Percentiles rank a stretch among this genome's conserved stretches.
Conservation (phyloP, 2,797 vertebrate genomes). For the Spinus olivaceus region DNA sequence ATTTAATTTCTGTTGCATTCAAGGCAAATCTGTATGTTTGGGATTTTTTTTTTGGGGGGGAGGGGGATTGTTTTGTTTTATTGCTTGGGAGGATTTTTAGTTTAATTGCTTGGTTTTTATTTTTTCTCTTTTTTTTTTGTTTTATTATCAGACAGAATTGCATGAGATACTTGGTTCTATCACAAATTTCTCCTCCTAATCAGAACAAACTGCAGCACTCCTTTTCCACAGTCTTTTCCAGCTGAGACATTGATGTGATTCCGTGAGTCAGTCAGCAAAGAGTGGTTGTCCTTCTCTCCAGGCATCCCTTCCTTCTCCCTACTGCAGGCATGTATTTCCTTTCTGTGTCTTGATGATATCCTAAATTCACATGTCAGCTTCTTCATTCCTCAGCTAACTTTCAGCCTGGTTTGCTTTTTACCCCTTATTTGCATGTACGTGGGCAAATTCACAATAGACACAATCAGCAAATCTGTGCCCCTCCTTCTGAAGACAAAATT, state of each 20-base stretch:
- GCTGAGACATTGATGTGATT: neutral
- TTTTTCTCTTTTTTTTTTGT: neutral
- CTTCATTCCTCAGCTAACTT: neutral
- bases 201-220: neutral
- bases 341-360: neutral
- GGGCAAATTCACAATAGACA: neutral
- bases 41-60: rapidly evolving
- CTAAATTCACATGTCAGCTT: neutral
- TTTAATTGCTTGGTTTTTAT: neutral
- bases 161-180: neutral
- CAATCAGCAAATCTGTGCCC: neutral
- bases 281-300: neutral
- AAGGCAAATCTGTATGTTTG: neutral
- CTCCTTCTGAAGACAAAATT: neutral
- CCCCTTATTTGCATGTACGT: neutral
- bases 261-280: rapidly evolving
- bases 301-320: neutral
- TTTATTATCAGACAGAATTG: neutral
- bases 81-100: neutral
- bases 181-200: neutral
- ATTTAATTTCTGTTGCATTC: neutral
- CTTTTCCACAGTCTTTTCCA: neutral
- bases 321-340: neutral
- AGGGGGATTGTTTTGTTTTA: neutral
- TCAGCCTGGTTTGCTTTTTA: neutral